phyloP scores from a whole-genome alignment of 2,113 vertebrate species.

The Sialia sialis region DNA sequence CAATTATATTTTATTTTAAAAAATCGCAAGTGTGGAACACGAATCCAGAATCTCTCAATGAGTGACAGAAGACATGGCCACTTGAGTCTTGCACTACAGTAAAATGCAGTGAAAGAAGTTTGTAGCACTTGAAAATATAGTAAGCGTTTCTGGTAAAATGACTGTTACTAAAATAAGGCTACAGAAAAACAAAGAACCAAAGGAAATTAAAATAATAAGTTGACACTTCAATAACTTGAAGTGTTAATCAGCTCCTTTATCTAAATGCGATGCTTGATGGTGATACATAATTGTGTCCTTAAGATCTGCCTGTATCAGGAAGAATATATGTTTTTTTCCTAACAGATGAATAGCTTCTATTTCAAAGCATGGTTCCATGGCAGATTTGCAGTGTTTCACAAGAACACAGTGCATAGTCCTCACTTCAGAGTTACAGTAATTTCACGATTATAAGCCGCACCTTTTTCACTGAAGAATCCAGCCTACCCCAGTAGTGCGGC shows the following conservation, averaged over 20 bases:
- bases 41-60: not conserved
- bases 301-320: not conserved
- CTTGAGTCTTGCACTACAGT: not conserved
- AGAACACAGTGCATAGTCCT: not conserved
- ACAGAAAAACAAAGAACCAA: not conserved
- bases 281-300: not conserved
- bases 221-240: not conserved
- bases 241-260: not conserved
- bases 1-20: not conserved
- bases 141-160: not conserved
- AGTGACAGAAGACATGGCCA: not conserved
- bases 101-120: not conserved
- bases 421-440: not conserved
- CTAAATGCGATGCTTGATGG: not conserved
- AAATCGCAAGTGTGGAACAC: not conserved
- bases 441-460: too few relatives aligned
- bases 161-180: not conserved
- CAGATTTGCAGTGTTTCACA: not conserved
- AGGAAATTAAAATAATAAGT: not conserved
- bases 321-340: not conserved
- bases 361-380: not conserved
- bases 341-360: not conserved
- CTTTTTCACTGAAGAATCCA: too few relatives aligned
- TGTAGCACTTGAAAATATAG: not conserved
- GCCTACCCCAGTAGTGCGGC: too few relatives aligned